Percentiles rank a stretch among this genome's conserved stretches.
Evolutionary conservation across 2,113 vertebrate genomes (phyloP).

Genomic region (Mohoua ochrocephala): DNA sequence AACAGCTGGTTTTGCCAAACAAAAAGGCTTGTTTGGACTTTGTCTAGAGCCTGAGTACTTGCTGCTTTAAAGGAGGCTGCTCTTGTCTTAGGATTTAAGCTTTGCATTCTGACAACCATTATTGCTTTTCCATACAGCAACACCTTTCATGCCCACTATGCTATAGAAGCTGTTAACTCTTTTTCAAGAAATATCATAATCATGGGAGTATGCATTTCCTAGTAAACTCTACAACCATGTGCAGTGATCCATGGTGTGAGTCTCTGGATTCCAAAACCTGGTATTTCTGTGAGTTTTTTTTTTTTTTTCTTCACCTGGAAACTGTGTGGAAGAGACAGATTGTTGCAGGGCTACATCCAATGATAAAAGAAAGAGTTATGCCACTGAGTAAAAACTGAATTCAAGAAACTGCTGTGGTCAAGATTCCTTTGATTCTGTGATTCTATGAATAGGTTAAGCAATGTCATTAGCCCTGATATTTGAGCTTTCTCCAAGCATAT

Average conservation of each 20-base stretch:
- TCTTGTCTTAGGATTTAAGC: neutral
- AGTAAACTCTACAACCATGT: neutral
- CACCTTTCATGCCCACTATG: neutral
- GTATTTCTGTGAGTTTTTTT: neutral
- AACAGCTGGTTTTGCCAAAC: neutral
- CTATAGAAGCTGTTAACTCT: neutral
- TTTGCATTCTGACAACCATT: neutral
- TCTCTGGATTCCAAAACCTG: neutral
- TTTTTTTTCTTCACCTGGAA: neutral
- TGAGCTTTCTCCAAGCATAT: neutral
- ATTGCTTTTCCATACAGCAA: neutral
- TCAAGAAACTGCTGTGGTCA: neutral
- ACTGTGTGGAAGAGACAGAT: neutral
- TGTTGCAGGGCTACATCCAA: neutral
- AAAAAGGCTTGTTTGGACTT: neutral
- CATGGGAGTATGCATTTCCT: neutral
- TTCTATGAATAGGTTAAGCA: neutral
- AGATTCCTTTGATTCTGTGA: neutral
- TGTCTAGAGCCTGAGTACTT: neutral
- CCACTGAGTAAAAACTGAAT: neutral
- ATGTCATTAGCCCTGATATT: neutral
- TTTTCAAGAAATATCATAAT: neutral
- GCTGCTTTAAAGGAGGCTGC: neutral
- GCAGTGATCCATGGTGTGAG: neutral
- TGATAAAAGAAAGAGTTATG: neutral